A percentile compares a stretch with the other conserved stretches of the same genome.
phyloP scores from a whole-genome alignment of 2,888 invertebrate species.

The Aspidapion aeneum region DNA sequence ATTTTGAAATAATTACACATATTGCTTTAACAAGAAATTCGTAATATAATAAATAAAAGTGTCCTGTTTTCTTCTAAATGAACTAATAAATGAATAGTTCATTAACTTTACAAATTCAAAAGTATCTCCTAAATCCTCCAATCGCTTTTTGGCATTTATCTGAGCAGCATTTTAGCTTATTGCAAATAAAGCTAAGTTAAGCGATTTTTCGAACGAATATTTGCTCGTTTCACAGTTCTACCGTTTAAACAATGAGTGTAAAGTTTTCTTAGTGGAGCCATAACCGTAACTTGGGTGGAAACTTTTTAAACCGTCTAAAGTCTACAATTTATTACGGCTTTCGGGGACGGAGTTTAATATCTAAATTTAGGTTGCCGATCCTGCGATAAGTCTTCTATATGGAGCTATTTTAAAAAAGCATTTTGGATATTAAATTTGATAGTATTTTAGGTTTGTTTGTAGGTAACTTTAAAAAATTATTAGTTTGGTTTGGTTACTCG shows the following conservation, averaged over 20 bases:
- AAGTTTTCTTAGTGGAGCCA: conserved; percentile 36
- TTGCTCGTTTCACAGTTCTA: conserved; percentile 25
- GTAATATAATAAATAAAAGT: too few relatives aligned
- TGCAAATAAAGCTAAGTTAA: conserved; percentile 29
- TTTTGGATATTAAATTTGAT: too few relatives aligned
- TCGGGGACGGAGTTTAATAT: conserved; percentile 39
- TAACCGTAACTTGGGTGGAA: conserved; percentile 37
- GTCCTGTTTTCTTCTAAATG: too few relatives aligned
- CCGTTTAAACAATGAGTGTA: conserved; percentile 36
- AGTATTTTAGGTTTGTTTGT: too few relatives aligned
- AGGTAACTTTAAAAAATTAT: too few relatives aligned
- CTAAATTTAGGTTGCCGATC: conserved; percentile 42
- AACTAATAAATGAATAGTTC: too few relatives aligned
- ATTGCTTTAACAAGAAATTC: too few relatives aligned
- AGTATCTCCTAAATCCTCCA: too few relatives aligned
- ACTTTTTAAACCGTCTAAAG: conserved; percentile 42
- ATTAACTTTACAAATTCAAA: too few relatives aligned
- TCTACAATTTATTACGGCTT: conserved; percentile 38
- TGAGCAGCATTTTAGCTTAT: conserved; percentile 27
- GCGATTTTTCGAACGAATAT: conserved; percentile 30
- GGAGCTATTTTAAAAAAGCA: conserved; percentile 45
- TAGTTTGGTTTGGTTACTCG: too few relatives aligned
- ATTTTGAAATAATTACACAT: too few relatives aligned
- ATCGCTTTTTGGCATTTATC: too few relatives aligned
- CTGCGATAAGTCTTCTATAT: conserved; percentile 47